These are phyloP conservation scores for Nothocercus nigrocapillus DNA, from an alignment of 2,113 vertebrate genomes.

Conservation along the genomic window DNA sequence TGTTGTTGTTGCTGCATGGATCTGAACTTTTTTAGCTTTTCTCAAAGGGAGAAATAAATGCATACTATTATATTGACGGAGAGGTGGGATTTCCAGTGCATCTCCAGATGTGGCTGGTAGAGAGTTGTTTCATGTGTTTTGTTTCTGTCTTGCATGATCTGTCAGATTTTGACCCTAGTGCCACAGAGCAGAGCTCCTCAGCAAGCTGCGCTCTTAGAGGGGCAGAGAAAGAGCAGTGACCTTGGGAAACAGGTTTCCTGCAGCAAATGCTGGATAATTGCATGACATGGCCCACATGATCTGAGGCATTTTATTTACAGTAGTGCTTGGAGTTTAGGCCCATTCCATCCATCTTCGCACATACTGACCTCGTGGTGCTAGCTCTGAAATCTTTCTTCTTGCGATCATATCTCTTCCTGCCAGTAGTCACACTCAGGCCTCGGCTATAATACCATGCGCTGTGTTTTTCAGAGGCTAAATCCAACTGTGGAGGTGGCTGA, in stretches of 20 bases:
- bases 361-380: not conserved
- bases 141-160: slow-evolving; percentile 23
- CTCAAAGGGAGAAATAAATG: slow-evolving; percentile 16
- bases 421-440: not conserved
- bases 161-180: not conserved
- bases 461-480: not conserved
- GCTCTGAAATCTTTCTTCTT: not conserved
- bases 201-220: not conserved
- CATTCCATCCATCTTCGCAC: not conserved
- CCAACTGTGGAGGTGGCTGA: not conserved
- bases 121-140: not conserved
- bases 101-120: slow-evolving; percentile 42
- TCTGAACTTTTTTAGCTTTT: not conserved
- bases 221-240: not conserved
- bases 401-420: not conserved
- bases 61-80: not conserved
- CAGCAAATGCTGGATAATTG: not conserved
- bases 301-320: not conserved
- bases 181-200: not conserved
- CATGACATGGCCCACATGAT: not conserved
- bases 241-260: not conserved
- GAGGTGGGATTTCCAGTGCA: slow-evolving; percentile 16
- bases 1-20: not conserved
- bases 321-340: not conserved
- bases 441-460: not conserved